Evolutionary conservation across 2,797 vertebrate species (phyloP), one percentile per base, ranked within the genome.

Genomic region (Micropoecilia bifurca): DNA sequence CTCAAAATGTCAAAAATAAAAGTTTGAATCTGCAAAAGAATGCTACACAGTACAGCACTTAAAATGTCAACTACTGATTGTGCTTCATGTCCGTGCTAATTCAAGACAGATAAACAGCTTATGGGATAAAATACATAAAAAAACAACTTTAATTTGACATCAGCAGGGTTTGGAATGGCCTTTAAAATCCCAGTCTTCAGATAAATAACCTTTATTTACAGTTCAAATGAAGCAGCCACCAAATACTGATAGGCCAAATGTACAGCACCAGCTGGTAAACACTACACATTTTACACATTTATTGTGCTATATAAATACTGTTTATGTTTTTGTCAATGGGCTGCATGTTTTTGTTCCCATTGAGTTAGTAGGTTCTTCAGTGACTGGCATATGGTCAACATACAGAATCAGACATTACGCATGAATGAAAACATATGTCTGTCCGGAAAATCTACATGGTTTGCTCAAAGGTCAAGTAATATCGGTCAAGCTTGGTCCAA

Each of bases 171-270:
- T 57, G 71, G 33, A 55, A 79, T 83, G 75, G 61, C 74, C 84
- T 89, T 88, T 88, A 76, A 87, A 89, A 88, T 85, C 79, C 61
- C 79, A 85, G 48, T 69, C 45, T 33, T 85, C 73, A 48, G 74
- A 63, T 77, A 53, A 22, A 77, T 75, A 59, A 47, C 74, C 43
- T 66, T 75, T 68, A 74, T 79, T 83, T 83, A 68, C 45, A 36
- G 48, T 78, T 84, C 43, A 39, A 46, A 78, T 12, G 39, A 76
- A 81, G 43, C 20, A 69, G 48, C 73, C 53, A 63, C 20, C 55
- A 79, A 46, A 80, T 59, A 83, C 43, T 48, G 14, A 80, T 55
- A 53, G 20, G 46, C 55, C 22, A 74, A 28, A 63, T 73, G 69
- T 53, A 45, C 71, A 77, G 12, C 45, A 73, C 43, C 41, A 71